Evolutionary conservation across 1,140 invertebrate genomes (phyloP).

Genomic region (Plodia interpunctella): DNA sequence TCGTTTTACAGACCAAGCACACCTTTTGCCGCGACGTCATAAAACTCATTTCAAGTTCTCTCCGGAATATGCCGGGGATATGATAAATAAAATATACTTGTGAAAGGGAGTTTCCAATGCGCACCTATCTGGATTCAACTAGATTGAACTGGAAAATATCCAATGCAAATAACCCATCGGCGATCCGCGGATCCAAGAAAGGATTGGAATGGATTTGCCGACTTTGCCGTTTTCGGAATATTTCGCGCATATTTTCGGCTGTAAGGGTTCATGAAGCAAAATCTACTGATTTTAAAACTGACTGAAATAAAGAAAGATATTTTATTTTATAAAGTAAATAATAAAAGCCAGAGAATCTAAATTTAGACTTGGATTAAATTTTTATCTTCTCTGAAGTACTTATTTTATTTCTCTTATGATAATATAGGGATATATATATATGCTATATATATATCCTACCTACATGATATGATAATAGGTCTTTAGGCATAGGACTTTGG

Average conservation of each 20-base stretch:
- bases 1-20: background rate
- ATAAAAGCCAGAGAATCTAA: no score
- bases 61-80: background rate
- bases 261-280: background rate
- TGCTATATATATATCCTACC: no score
- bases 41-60: background rate
- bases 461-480: no score
- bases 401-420: no score
- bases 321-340: no score
- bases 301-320: no score
- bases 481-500: no score
- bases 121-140: conserved; percentile 26
- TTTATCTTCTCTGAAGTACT: background rate
- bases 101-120: conserved; percentile 15
- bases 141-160: conserved; percentile 58
- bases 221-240: background rate
- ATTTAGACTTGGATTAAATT: no score
- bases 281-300: no score
- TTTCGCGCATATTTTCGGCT: background rate
- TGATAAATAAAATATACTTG: conserved; percentile 13
- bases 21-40: background rate
- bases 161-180: conserved; percentile 48
- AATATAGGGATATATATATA: no score
- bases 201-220: conserved; percentile 22
- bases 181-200: conserved; percentile 13